Percentiles rank a stretch among this genome's conserved stretches.
phyloP scores from a whole-genome alignment of 2,797 vertebrate species.

The Brotogeris chrysoptera region DNA sequence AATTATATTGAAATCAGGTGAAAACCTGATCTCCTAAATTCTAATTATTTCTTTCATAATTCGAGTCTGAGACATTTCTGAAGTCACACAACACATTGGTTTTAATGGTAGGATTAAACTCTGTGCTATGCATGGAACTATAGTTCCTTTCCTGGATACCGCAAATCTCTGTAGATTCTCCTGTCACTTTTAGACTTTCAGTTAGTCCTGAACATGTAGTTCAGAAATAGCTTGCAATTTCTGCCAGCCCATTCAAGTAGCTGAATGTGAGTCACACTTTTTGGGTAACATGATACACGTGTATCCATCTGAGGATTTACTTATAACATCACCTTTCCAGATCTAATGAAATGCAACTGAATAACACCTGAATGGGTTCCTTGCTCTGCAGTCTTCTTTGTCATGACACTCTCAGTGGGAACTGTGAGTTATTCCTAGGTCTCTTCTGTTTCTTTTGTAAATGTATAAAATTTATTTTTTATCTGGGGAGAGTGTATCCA shows the following conservation, averaged over 20 bases:
- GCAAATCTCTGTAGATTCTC: background rate
- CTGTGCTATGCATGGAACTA: background rate
- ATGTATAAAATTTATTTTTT: background rate
- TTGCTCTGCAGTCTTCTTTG: background rate
- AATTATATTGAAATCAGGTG: background rate
- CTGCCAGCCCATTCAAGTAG: background rate
- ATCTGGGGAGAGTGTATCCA: background rate
- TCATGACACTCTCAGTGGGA: background rate
- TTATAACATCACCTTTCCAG: background rate
- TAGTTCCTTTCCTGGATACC: background rate
- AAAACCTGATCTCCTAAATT: background rate
- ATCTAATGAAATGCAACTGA: background rate
- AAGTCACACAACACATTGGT: background rate
- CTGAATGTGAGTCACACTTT: constrained; percentile 7
- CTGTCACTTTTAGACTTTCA: background rate
- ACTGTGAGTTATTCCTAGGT: background rate
- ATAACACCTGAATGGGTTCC: background rate
- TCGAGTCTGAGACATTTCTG: background rate
- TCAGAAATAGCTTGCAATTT: constrained; percentile 9
- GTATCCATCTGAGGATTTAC: background rate
- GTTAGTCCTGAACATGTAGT: background rate
- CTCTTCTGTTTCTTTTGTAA: background rate
- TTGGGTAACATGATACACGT: background rate
- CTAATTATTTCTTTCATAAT: background rate
- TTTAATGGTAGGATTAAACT: background rate